These are phyloP conservation scores for Peromyscus polionotus DNA, from an alignment of 2,113 vertebrate species.

Conservation along the genomic window DNA sequence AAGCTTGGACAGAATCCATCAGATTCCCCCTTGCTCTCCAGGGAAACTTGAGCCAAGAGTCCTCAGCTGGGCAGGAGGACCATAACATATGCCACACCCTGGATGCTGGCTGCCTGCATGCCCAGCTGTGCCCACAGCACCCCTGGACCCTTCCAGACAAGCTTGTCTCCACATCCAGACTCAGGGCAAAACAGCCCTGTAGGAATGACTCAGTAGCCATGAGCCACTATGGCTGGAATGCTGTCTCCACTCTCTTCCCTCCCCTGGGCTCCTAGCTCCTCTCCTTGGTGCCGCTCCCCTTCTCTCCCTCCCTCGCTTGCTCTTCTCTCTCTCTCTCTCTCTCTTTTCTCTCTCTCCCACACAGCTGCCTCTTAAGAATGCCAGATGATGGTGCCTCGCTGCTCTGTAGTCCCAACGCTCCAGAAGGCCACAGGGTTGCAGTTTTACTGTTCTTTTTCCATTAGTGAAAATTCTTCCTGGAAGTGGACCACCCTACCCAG, in stretches of 20 bases:
- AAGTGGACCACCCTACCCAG: not conserved
- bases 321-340: not conserved
- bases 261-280: not conserved
- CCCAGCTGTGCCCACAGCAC: constrained; percentile 40
- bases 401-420: not conserved
- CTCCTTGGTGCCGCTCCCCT: not conserved
- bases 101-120: not conserved
- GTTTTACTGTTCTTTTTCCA: not conserved
- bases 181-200: constrained; percentile 29
- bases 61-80: constrained; percentile 13
- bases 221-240: not conserved
- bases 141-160: constrained; percentile 41
- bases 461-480: constrained; percentile 27
- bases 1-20: not conserved
- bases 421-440: not conserved
- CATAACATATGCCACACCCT: not conserved
- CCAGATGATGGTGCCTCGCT: not conserved
- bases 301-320: not conserved
- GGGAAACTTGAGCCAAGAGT: constrained; percentile 16
- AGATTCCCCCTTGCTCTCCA: not conserved
- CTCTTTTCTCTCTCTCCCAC: constrained; percentile 22
- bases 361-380: constrained; percentile 60
- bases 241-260: not conserved
- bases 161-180: not conserved
- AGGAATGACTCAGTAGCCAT: constrained; percentile 33